Base-by-base conservation (phyloP, 2,113 vertebrate genomes). In the Apteryx owenii region DNA sequence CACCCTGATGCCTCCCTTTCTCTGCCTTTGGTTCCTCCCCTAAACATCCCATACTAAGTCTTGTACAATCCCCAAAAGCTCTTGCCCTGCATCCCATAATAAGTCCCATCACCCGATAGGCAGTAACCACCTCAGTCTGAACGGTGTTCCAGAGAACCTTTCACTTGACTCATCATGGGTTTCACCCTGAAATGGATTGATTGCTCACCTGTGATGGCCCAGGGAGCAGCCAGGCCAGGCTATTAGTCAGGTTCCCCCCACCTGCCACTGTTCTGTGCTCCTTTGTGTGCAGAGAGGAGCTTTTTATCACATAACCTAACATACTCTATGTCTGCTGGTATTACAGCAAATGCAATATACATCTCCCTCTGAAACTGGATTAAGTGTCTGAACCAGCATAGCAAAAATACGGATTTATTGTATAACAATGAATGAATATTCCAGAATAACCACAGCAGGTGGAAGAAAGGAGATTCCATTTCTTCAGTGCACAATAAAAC, bases 81-180 rank as follows among this genome's bases (percentile, higher is more conserved):
- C 0, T 0, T 77, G 53, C 70, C 31, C 44, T 84, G 29, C 40
- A 48, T 46, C 38, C 11, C 1, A 0, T 56, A 42, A 5, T 44
- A 26, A 38, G 7, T 71, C 21, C 62, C 33, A 8, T 38, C 62
- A 31, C 8, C 10, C 13, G 4, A 28, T 58, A 9, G 65, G 54
- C 7, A 38, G 29, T 78, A 72, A 62, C 26, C 28, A 3, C 10
- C 33, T 28, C 25, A 78, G 18, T n/a, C 23, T 81, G 54, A 86
- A 29, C 29, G 26, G 26, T 66, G 64, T 28, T 31, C 65, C 44
- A 42, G 28, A 62, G 42, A 68, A 19, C 28, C 40, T 44, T 68
- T 31, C 8, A 11, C 29, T 68, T 68, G 28, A 29, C 61, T 66
- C 28, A 14, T 44, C 31, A 68, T 44, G 19, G 65, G 8, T 44